Evolutionary conservation across 2,113 vertebrate species (phyloP), one percentile per base, ranked within the genome.

Genomic region (Oenanthe oenanthe): DNA sequence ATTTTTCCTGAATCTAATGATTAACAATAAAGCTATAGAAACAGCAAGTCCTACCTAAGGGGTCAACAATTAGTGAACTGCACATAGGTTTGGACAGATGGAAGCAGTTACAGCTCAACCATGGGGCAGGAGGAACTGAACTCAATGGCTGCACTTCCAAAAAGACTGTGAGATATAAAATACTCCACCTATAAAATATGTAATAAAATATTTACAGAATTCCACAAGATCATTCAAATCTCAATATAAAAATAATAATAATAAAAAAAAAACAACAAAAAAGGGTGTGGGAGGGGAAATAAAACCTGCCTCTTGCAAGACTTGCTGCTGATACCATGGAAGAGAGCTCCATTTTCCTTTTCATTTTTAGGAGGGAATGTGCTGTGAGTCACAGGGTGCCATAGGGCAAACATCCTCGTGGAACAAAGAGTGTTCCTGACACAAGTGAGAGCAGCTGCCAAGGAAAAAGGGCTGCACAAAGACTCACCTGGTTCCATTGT

Each of bases 131-230:
- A 94, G 76, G 96, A 94, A 95, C 87, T 48, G 5, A 95, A 92
- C 92, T 96, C 82, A 95, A 88, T 86, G 85, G n/a, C 72, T 86
- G n/a, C 2, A 38, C 72, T 93, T 93, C 82, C 82, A 92, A 71
- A 90, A 86, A 77, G 87, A 92, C 93, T 97, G 96, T 5, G 48
- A 91, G 84, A 92, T 94, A 95, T 97, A 97, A 97, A 97, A 92
- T 77, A 63, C 54, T 74, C 53, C 78, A 85, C 75, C 82, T 95
- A 94, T 96, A 97, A 98, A 97, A 65, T 83, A 94, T 28, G 31
- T 83, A 81, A 50, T 96, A 96, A 97, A 97, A 94, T 91, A 88
- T 96, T 97, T 97, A 96, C 56, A 89, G 88, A 94, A 97, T 97
- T 97, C 94, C 85, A 82, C 48, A 87, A 57, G 45, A 95, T 95